Evolutionary conservation across 2,113 vertebrate species (phyloP).

Genomic region (Cephalopterus ornatus): DNA sequence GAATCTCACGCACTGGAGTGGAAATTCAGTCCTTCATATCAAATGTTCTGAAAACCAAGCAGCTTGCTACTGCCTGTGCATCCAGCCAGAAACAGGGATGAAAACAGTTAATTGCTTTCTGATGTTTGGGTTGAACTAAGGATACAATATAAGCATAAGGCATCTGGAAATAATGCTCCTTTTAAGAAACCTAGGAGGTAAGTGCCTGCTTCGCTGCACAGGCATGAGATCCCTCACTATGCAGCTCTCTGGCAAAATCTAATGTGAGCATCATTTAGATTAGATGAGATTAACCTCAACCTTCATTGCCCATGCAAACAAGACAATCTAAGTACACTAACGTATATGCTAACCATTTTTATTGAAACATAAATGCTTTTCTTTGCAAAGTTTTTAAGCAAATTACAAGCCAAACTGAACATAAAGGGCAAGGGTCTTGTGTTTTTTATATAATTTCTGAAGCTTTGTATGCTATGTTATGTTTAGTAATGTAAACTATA

Average conservation of each 20-base stretch:
- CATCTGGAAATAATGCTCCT: background rate
- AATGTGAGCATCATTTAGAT: background rate
- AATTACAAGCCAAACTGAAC: background rate
- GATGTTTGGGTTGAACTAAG: constrained; percentile 4
- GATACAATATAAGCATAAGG: background rate
- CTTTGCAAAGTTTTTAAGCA: constrained; percentile 2
- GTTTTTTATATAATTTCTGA: background rate
- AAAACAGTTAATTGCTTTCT: constrained; percentile 28
- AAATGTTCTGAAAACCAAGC: background rate
- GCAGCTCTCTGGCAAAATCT: background rate
- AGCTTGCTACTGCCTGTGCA: background rate
- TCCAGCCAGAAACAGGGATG: background rate
- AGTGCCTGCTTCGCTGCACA: background rate
- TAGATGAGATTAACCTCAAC: constrained; percentile 15
- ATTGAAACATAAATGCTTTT: background rate
- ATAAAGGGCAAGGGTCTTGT: background rate
- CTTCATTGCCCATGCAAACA: background rate
- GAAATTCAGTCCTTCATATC: background rate
- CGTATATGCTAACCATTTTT: background rate
- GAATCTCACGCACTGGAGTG: background rate
- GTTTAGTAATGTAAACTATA: background rate
- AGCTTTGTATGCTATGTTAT: background rate
- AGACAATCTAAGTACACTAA: background rate
- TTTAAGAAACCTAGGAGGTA: background rate
- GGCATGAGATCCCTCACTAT: background rate